Evolutionary conservation across 2,113 vertebrate species (phyloP).

Genomic region (Ptilorrhoa leucosticta): DNA sequence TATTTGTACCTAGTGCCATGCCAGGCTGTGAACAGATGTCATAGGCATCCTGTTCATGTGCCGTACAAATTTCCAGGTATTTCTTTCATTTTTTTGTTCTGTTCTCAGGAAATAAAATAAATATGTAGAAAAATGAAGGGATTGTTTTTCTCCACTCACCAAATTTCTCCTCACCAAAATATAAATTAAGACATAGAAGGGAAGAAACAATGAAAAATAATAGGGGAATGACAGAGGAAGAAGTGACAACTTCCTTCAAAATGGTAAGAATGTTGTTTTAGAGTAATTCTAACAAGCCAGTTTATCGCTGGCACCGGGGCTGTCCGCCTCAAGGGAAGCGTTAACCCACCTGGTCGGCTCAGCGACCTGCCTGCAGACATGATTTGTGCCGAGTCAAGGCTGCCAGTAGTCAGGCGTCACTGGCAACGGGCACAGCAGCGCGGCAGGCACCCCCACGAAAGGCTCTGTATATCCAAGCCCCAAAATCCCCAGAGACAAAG

Average conservation of each 20-base stretch:
- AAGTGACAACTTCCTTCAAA: not conserved
- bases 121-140: not conserved
- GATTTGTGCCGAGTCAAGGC: no score
- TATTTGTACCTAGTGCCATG: not conserved
- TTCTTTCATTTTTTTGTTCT: not conserved
- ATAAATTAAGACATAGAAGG: not conserved
- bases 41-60: not conserved
- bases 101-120: not conserved
- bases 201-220: not conserved
- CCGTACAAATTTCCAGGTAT: not conserved
- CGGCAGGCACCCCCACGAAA: no score
- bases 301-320: no score
- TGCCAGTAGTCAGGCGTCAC: no score
- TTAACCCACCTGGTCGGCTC: no score
- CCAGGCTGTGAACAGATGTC: not conserved
- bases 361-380: no score
- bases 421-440: no score
- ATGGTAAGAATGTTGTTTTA: not conserved
- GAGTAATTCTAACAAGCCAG: not conserved
- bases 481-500: no score
- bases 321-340: no score
- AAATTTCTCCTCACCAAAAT: not conserved
- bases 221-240: not conserved
- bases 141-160: not conserved
- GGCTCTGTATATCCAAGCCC: no score